These are phyloP conservation scores for Drosophila monieri DNA, from an alignment of 2,888 invertebrate species.

Conservation along the genomic window DNA sequence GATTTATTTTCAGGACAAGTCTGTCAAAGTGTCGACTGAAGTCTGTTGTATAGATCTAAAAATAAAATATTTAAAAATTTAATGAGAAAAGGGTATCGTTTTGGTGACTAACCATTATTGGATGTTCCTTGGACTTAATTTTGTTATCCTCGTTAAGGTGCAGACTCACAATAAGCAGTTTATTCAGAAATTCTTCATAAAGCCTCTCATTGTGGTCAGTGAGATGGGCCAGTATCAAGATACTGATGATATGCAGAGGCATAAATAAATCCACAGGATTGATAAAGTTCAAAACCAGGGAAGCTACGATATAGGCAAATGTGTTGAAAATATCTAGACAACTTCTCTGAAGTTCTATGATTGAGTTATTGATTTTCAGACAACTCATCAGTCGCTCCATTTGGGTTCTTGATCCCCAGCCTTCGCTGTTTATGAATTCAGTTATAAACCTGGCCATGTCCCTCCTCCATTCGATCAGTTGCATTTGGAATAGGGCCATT, in stretches of 20 bases:
- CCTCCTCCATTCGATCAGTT: slow-evolving; percentile 10
- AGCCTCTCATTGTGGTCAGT: background rate
- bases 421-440: background rate
- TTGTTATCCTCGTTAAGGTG: background rate
- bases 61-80: background rate
- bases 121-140: background rate
- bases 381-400: slow-evolving; percentile 7
- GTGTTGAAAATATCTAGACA: background rate
- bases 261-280: background rate
- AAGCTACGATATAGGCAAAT: slow-evolving; percentile 3
- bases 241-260: slow-evolving; percentile 5
- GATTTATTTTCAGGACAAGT: background rate
- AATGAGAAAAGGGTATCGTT: background rate
- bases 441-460: slow-evolving; percentile 1
- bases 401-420: background rate
- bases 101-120: background rate
- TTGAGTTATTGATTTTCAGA: background rate
- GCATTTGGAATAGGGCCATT: background rate
- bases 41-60: background rate
- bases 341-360: slow-evolving; percentile 10
- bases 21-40: background rate
- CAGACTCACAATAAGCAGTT: background rate
- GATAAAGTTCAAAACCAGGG: slow-evolving; percentile 16
- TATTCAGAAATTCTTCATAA: slow-evolving; percentile 6
- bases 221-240: slow-evolving; percentile 11